phyloP scores from a whole-genome alignment of 2,797 vertebrate species.

The Alectoris magna region DNA sequence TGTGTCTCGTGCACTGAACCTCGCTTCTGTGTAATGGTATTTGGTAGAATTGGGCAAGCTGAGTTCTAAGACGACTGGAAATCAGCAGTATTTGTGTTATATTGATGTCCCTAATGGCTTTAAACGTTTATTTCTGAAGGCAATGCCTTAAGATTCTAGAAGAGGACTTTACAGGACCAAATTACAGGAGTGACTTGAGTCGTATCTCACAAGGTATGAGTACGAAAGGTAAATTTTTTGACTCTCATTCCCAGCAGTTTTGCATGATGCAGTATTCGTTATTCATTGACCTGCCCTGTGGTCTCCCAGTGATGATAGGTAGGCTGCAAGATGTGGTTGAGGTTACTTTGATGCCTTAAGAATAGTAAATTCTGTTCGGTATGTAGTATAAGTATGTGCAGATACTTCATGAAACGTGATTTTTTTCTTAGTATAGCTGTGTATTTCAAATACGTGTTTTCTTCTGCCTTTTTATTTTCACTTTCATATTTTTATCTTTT shows the following conservation, averaged over 20 bases:
- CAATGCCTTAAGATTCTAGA: background rate
- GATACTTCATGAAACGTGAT: background rate
- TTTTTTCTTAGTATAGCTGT: background rate
- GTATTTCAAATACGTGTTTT: accelerated
- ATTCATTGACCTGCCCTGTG: background rate
- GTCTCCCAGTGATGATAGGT: background rate
- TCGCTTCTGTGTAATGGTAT: accelerated
- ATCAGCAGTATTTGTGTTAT: background rate
- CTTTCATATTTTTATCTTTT: accelerated
- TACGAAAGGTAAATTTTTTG: background rate
- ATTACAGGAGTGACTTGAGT: background rate
- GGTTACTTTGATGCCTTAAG: background rate
- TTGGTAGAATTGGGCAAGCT: background rate
- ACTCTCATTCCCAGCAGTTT: background rate
- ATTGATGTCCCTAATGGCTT: background rate
- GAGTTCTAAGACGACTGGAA: background rate
- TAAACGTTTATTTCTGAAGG: background rate
- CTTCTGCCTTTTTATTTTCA: background rate
- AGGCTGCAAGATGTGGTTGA: background rate
- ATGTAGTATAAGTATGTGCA: accelerated
- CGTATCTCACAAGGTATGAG: accelerated
- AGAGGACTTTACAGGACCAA: background rate
- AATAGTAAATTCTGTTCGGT: background rate
- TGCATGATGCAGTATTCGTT: background rate
- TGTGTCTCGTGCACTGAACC: background rate